Evolutionary conservation across 2,797 vertebrate species (phyloP).

Genomic region (Rhincodon typus): DNA sequence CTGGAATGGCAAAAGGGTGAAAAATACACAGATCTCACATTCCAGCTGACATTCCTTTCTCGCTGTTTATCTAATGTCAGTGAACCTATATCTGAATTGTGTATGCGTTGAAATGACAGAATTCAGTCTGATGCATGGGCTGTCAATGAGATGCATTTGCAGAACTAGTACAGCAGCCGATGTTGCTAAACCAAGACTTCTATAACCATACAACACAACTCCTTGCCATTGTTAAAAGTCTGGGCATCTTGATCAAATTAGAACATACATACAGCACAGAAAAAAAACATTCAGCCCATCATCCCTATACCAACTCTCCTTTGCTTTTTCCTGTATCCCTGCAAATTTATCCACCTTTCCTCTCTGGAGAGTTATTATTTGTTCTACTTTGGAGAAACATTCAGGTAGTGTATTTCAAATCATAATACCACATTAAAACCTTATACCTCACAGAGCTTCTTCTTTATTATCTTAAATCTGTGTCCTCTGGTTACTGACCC

Average conservation of each 20-base stretch:
- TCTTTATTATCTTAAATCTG: neutral
- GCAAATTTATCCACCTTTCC: neutral
- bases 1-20: neutral
- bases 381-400: too few species aligned
- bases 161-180: neutral
- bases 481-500: neutral
- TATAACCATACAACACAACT: neutral
- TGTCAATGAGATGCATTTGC: neutral
- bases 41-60: slow-evolving; percentile 7
- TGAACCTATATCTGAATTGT: neutral
- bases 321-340: neutral
- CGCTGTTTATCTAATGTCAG: neutral
- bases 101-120: neutral
- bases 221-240: neutral
- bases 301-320: neutral
- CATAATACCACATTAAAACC: too few species aligned
- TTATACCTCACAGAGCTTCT: neutral
- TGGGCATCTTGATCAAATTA: neutral
- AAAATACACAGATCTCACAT: neutral
- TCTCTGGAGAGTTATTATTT: too few species aligned
- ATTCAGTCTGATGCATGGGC: neutral
- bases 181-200: neutral
- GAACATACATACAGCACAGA: neutral
- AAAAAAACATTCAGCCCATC: neutral
- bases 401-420: too few species aligned